These are phyloP conservation scores for Simalia tracyae DNA, from an alignment of 2,797 vertebrate species.

Conservation along the genomic window DNA sequence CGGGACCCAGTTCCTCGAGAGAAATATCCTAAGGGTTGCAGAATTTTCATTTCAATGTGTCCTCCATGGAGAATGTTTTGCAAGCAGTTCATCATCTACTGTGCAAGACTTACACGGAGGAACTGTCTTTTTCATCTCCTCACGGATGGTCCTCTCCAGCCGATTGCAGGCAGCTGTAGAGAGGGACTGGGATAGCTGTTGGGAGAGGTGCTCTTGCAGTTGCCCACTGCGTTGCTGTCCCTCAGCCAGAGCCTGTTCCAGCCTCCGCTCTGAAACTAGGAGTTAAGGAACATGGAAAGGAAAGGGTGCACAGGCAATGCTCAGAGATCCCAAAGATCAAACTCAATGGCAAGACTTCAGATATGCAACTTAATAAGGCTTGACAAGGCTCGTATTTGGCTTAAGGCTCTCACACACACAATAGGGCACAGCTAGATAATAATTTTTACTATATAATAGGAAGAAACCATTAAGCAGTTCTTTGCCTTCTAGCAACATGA, in stretches of 20 bases:
- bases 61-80: not conserved
- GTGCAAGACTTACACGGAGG: slow-evolving; percentile 84
- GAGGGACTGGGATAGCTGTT: slow-evolving; percentile 88
- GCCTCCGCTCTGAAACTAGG: slow-evolving; percentile 78
- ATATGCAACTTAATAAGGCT: not conserved
- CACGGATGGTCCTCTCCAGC: slow-evolving; percentile 90
- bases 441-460: not conserved
- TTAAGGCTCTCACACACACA: not conserved
- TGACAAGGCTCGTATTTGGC: not conserved
- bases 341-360: not conserved
- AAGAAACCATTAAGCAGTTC: not conserved
- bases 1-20: not conserved
- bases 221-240: slow-evolving; percentile 87
- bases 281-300: slow-evolving; percentile 65
- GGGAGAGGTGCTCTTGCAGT: slow-evolving; percentile 89
- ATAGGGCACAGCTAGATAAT: not conserved
- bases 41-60: not conserved
- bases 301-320: not conserved
- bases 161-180: slow-evolving; percentile 82
- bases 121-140: slow-evolving; percentile 94
- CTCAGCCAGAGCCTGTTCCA: slow-evolving; percentile 84
- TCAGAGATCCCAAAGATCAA: not conserved
- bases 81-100: not conserved
- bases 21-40: not conserved
- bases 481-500: not conserved